phyloP scores from a whole-genome alignment of 2,113 vertebrate genomes.

The Anarhynchus alexandrinus region DNA sequence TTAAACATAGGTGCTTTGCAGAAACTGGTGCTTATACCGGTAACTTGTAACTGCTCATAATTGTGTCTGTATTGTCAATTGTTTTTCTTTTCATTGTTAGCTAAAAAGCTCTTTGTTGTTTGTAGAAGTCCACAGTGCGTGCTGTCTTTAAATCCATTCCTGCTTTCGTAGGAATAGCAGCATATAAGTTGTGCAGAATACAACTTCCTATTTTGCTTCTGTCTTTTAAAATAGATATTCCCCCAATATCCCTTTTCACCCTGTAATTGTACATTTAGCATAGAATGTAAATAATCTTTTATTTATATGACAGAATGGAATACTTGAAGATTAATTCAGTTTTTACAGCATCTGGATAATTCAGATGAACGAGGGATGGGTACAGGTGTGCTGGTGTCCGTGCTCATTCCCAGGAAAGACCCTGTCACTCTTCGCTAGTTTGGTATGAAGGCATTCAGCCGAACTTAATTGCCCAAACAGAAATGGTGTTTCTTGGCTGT shows the following conservation, averaged over 20 bases:
- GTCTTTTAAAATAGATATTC: neutral
- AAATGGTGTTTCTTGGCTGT: neutral
- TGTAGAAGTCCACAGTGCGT: rapidly evolving
- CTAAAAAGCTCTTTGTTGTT: neutral
- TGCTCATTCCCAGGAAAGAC: neutral
- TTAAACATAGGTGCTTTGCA: neutral
- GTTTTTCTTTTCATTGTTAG: neutral
- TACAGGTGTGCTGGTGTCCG: neutral
- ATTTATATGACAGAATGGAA: neutral
- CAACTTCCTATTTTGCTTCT: neutral
- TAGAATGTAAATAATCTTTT: neutral
- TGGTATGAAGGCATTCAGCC: neutral
- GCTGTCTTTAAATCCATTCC: neutral
- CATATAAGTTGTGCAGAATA: neutral
- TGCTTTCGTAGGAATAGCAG: neutral
- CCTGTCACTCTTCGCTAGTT: neutral
- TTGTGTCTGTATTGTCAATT: neutral
- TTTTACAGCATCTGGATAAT: neutral
- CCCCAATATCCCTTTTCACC: neutral
- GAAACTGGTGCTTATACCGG: neutral
- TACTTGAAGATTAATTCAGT: neutral
- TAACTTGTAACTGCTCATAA: neutral
- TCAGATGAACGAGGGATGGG: neutral
- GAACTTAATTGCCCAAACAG: neutral
- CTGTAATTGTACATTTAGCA: neutral